Percentiles rank a stretch among this genome's conserved stretches.
These are phyloP conservation scores for Umimayanthus kanabou DNA, from an alignment of 92 coral and sea anemone genomes.

Conservation along the genomic window DNA sequence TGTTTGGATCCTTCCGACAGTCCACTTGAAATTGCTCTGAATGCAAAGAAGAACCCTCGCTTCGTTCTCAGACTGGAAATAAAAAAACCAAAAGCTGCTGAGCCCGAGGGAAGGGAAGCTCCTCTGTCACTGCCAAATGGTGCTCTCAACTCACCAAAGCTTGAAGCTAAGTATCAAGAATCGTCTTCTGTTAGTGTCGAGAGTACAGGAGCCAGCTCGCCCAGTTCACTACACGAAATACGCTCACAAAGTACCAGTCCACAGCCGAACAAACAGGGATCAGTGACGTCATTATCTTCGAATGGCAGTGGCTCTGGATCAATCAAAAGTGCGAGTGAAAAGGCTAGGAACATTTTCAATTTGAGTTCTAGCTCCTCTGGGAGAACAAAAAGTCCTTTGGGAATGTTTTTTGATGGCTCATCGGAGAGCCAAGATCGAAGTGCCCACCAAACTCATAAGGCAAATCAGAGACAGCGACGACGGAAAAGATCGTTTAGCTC, in stretches of 20 bases:
- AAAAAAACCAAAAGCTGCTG: constrained; percentile 35
- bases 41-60: constrained; percentile 88
- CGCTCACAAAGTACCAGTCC: neutral
- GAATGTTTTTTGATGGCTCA: constrained; percentile 83
- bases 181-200: constrained; percentile 24
- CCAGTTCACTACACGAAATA: neutral
- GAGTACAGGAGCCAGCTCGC: constrained; percentile 6
- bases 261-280: constrained; percentile 26
- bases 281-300: constrained; percentile 31
- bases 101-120: constrained; percentile 18
- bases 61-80: constrained; percentile 85
- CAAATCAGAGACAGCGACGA: constrained; percentile 61
- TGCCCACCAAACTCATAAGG: constrained; percentile 72
- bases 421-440: constrained; percentile 58
- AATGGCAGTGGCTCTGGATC: constrained; percentile 54
- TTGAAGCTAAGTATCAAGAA: neutral
- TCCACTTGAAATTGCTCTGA: constrained; percentile 92
- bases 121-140: constrained; percentile 37
- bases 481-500: constrained; percentile 87
- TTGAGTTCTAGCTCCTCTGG: constrained; percentile 61
- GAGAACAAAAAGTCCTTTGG: constrained; percentile 54
- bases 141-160: constrained; percentile 42
- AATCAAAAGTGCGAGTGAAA: constrained; percentile 57
- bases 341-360: constrained; percentile 60
- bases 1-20: constrained; percentile 93